Evolutionary conservation across 2,797 vertebrate genomes (phyloP), one percentile per base, ranked within the genome.

Genomic region (Neosilurus mollespiculum): DNA sequence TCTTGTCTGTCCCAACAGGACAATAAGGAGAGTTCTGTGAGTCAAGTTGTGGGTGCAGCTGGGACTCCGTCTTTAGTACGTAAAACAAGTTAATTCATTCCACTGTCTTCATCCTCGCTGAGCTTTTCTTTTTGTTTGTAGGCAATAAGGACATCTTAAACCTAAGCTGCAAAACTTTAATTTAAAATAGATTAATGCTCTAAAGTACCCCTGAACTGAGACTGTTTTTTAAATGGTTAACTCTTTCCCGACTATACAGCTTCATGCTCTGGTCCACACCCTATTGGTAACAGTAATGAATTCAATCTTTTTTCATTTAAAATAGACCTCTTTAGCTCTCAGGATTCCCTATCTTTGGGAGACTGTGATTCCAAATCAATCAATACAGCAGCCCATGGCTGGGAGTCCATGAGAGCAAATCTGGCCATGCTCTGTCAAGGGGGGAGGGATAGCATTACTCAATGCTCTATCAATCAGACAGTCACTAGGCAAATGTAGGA

Each of bases 1-100:
- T 94, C 89, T 94, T 94, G 91, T 95, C 89, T 95, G 91, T 94
- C 88, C 93, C 93, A 93, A 91, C 94, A 95, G 94, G 93, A 95
- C 67, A 94, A 78, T 94, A 93, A 94, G 90, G 93, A 94, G 84
- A 81, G 91, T 83, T 91, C 92, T 90, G 93, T 91, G 91, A 93
- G 92, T 91, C 92, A 94, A 92, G 93, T 89, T 80, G 88, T 90
- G 90, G 90, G 84, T 30, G 76, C 84, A 76, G 81, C 92, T 80
- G 92, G 90, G 89, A 94, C 93, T 75, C 93, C 93, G 67, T 94
- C 94, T 87, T 94, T 95, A 94, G 94, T 95, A 94, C 91, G 94
- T 95, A 93, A 89, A 83, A 73, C 86, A 87, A 92, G 90, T 84
- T 87, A 82, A 90, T 80, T 76, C 86, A 90, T 92, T 84, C 88